Conservation (phyloP, 2,888 invertebrate genomes). For the Sinhomidia bicolor region DNA sequence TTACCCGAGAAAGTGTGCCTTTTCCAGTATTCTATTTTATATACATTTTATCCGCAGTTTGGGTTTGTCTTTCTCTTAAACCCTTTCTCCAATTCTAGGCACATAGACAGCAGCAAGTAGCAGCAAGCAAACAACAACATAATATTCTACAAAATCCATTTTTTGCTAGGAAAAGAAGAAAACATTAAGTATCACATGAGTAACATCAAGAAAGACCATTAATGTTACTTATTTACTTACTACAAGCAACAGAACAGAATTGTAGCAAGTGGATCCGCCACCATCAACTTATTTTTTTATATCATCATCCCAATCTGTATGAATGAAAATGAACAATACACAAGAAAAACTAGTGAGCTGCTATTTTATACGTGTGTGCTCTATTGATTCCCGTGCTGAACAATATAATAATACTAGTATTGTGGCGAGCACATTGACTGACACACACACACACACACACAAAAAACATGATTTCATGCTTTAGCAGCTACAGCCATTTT, state of each 20-base stretch:
- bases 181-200: neutral
- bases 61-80: neutral
- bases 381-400: constrained; percentile 10
- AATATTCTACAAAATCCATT: neutral
- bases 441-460: too few species aligned
- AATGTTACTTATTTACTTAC: neutral
- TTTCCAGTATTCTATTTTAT: neutral
- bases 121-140: neutral
- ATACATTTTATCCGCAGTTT: neutral
- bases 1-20: neutral
- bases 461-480: neutral
- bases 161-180: neutral
- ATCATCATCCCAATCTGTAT: neutral
- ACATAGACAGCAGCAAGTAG: neutral
- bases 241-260: neutral
- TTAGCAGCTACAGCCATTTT: too few species aligned
- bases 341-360: too few species aligned
- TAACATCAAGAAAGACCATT: neutral
- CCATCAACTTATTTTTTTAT: neutral
- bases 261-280: neutral
- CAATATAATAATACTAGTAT: neutral
- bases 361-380: constrained; percentile 16
- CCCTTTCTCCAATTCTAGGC: neutral
- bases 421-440: too few species aligned
- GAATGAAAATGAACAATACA: neutral